These are phyloP conservation scores for Malurus melanocephalus DNA, from an alignment of 2,113 vertebrate genomes.

Conservation along the genomic window DNA sequence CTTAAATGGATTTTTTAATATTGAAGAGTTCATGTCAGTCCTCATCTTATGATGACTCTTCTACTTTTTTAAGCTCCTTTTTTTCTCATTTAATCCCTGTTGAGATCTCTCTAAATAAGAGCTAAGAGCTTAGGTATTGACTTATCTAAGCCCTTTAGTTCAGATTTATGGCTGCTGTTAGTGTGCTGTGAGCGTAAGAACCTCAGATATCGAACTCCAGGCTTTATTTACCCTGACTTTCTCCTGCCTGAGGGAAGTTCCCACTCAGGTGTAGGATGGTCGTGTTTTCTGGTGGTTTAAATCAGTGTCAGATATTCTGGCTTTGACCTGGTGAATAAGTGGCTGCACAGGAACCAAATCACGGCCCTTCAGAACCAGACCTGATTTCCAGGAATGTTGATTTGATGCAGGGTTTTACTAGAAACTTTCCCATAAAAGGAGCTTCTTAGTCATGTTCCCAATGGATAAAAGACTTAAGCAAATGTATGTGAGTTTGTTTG, in stretches of 20 bases:
- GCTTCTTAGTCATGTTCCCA: not conserved
- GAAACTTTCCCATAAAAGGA: not conserved
- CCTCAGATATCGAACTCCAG: conserved; percentile 5
- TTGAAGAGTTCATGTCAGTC: conserved; percentile 23
- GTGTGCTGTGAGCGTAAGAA: conserved; percentile 27
- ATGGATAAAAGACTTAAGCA: not conserved
- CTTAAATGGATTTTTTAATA: conserved; percentile 39
- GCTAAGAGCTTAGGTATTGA: conserved; percentile 47
- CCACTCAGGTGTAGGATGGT: not conserved
- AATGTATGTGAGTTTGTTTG: not conserved
- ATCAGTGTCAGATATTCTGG: not conserved
- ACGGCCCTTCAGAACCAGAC: not conserved
- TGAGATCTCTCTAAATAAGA: conserved; percentile 57
- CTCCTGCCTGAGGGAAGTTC: not conserved
- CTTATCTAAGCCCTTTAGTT: conserved; percentile 37
- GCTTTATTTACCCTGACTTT: conserved; percentile 4
- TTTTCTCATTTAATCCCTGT: conserved; percentile 46
- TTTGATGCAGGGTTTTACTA: not conserved
- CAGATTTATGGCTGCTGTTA: conserved; percentile 53
- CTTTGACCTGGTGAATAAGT: not conserved
- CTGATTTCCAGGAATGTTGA: not conserved
- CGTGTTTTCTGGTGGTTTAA: not conserved
- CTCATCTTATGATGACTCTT: conserved; percentile 46
- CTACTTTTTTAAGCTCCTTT: conserved; percentile 45
- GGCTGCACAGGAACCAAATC: not conserved